Evolutionary conservation across 2,113 vertebrate species (phyloP).

Genomic region (Perca fluviatilis): DNA sequence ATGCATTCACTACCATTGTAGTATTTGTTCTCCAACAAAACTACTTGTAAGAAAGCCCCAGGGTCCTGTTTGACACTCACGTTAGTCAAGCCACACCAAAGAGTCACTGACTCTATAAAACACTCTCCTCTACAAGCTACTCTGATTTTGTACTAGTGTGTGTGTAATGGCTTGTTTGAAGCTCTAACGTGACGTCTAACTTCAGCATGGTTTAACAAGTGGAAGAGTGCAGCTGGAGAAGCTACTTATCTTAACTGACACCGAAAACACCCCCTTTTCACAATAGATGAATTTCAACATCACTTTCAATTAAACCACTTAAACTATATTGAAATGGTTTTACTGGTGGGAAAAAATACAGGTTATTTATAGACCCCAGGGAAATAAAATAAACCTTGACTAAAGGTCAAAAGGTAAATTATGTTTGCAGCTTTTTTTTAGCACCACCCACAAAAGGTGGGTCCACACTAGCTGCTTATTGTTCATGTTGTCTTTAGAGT

Average conservation of each 20-base stretch:
- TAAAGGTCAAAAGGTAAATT: neutral
- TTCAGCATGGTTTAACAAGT: slow-evolving; percentile 14
- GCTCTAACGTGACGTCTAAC: neutral
- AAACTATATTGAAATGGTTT: neutral
- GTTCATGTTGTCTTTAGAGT: neutral
- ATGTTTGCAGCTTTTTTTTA: neutral
- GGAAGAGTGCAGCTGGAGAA: slow-evolving; percentile 21
- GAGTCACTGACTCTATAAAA: slow-evolving; percentile 8
- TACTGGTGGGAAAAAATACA: neutral
- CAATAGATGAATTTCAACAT: slow-evolving; percentile 21
- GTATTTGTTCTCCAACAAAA: neutral
- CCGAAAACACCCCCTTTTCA: slow-evolving; percentile 11
- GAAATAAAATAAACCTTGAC: neutral
- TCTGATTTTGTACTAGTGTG: slow-evolving; percentile 19
- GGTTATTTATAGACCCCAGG: neutral
- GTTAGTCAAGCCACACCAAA: slow-evolving; percentile 1
- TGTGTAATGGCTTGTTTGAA: slow-evolving; percentile 29
- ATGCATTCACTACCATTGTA: neutral
- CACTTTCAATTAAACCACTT: neutral
- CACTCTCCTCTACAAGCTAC: neutral
- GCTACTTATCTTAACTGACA: slow-evolving; percentile 25
- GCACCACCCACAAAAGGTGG: neutral
- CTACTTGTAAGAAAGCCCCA: neutral
- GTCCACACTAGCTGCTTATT: neutral
- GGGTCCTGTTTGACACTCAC: neutral